These are phyloP conservation scores for Mesocentrotus franciscanus DNA, from an alignment of 53 echinoderm and acorn worm species.

Conservation along the genomic window DNA sequence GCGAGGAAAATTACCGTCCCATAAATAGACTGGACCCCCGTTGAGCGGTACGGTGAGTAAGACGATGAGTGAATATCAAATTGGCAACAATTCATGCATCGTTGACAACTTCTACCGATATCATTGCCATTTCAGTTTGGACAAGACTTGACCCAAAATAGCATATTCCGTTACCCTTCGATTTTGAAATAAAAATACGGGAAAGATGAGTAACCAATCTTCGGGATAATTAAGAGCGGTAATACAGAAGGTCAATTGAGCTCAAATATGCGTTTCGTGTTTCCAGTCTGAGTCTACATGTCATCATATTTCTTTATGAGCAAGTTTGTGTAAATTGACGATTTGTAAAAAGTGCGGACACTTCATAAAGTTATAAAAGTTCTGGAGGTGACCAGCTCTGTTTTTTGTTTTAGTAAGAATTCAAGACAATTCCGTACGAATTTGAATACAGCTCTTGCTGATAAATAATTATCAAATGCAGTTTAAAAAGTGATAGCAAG, in stretches of 20 bases:
- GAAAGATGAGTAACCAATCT: conserved; percentile 12
- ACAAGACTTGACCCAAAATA: neutral
- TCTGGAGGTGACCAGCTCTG: neutral
- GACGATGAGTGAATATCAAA: neutral
- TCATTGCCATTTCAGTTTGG: conserved; percentile 15
- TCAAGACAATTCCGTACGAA: neutral
- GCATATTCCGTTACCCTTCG: neutral
- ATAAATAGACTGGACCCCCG: neutral
- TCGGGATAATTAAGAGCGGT: neutral
- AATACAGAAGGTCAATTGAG: neutral
- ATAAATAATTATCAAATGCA: neutral
- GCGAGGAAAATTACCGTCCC: neutral
- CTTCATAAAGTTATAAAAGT: neutral
- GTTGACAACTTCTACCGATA: neutral
- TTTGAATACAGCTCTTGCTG: neutral
- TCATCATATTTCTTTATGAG: no score
- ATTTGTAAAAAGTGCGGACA: no score
- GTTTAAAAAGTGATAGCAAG: no score
- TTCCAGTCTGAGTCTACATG: no score
- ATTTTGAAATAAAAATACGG: neutral
- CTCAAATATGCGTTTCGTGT: no score
- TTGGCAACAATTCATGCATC: neutral
- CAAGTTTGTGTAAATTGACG: no score
- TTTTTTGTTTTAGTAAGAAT: neutral
- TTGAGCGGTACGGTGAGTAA: neutral